A percentile compares a stretch with the other conserved stretches of the same genome.
These are phyloP conservation scores for Callyntrura sp. DNA, from an alignment of 2,888 invertebrate genomes.

Conservation along the genomic window DNA sequence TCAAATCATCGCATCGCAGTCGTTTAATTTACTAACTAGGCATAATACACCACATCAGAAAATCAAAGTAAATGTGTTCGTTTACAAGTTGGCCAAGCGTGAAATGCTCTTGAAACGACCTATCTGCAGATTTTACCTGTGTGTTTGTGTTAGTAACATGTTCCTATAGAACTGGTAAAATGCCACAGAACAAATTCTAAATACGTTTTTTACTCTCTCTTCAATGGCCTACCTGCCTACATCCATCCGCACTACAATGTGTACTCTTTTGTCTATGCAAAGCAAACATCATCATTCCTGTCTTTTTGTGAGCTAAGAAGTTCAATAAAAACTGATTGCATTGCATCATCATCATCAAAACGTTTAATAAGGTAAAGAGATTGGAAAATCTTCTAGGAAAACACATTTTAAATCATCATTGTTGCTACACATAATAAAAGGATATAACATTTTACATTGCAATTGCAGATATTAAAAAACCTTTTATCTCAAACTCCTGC, in stretches of 20 bases:
- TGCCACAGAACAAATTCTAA: background rate
- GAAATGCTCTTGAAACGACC: background rate
- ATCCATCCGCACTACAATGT: background rate
- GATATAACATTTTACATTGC: slow-evolving; percentile 28
- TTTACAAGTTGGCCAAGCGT: slow-evolving; percentile 1
- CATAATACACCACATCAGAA: background rate
- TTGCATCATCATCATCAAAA: slow-evolving; percentile 52
- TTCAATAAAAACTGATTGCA: slow-evolving; percentile 68
- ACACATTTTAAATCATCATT: slow-evolving; percentile 54
- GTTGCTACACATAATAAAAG: slow-evolving; percentile 38
- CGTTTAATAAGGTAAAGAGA: slow-evolving; percentile 75
- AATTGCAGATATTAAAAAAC: slow-evolving; percentile 31
- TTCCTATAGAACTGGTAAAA: too few relatives aligned
- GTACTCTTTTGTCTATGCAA: background rate
- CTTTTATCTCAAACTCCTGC: slow-evolving; percentile 2
- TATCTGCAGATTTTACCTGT: too few relatives aligned
- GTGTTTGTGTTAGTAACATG: too few relatives aligned
- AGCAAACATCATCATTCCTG: background rate
- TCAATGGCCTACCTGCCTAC: background rate
- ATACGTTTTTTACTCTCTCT: background rate
- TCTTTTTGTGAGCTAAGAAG: background rate
- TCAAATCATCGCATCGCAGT: slow-evolving; percentile 28
- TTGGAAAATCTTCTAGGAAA: slow-evolving; percentile 75
- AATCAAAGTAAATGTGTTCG: background rate
- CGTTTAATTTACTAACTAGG: background rate